Conservation (phyloP, 2,888 invertebrate genomes). For the Dinocampus coccinellae region DNA sequence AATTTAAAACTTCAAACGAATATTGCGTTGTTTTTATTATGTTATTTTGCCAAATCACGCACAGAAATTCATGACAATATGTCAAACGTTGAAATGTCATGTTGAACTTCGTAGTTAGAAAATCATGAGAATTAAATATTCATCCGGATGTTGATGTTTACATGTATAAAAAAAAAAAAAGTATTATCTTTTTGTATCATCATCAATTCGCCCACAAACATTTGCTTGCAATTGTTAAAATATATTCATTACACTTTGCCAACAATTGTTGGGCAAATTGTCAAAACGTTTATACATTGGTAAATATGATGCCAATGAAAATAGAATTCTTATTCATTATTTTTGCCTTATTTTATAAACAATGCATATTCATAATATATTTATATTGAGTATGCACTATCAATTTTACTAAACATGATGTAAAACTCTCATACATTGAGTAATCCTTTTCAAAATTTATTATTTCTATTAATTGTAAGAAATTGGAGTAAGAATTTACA, state of each 20-base stretch:
- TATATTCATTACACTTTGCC: conserved; percentile 14
- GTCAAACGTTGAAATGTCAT: too few species aligned
- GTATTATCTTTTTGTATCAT: not conserved
- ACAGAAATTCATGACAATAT: too few species aligned
- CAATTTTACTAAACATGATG: not conserved
- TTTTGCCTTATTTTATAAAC: not conserved
- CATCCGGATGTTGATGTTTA: not conserved
- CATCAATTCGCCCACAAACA: not conserved
- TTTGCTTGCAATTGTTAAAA: not conserved
- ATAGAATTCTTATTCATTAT: not conserved
- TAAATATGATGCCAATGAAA: conserved; percentile 31
- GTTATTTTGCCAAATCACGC: not conserved
- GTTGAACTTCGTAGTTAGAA: not conserved
- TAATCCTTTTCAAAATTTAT: too few species aligned
- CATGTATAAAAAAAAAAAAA: not conserved
- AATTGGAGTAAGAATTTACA: too few species aligned
- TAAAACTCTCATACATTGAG: too few species aligned
- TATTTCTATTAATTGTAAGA: too few species aligned
- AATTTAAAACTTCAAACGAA: not conserved
- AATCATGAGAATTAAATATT: not conserved
- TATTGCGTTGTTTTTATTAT: not conserved
- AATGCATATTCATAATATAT: not conserved
- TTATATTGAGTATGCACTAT: not conserved
- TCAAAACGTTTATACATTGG: conserved; percentile 27
- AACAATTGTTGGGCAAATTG: conserved; percentile 35